These are phyloP conservation scores for Poecile atricapillus DNA, from an alignment of 2,113 vertebrate genomes.

Conservation along the genomic window DNA sequence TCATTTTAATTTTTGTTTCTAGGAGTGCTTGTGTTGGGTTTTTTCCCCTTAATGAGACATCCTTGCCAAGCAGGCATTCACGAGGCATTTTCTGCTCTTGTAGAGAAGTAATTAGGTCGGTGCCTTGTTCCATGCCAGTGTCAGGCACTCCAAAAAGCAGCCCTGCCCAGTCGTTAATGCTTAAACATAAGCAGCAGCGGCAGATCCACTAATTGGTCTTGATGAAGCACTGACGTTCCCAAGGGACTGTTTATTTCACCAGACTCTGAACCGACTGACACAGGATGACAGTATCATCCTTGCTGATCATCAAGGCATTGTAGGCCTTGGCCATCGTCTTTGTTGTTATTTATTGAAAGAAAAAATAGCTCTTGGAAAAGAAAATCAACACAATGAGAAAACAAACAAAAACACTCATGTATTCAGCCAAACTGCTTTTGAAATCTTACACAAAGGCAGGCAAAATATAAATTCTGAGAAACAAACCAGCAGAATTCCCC, in stretches of 20 bases:
- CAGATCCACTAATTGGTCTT: constrained; percentile 81
- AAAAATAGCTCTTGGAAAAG: constrained; percentile 63
- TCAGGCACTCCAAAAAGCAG: constrained; percentile 73
- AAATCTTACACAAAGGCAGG: constrained; percentile 64
- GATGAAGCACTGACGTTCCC: constrained; percentile 75
- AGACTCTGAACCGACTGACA: constrained; percentile 66
- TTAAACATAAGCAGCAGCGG: constrained; percentile 71
- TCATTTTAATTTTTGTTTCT: constrained; percentile 73
- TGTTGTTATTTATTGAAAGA: constrained; percentile 62
- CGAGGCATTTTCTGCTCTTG: constrained; percentile 77
- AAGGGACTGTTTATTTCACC: constrained; percentile 74
- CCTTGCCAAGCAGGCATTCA: constrained; percentile 81
- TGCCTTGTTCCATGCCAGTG: constrained; percentile 77
- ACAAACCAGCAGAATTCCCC: constrained; percentile 49
- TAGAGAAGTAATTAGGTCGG: constrained; percentile 80
- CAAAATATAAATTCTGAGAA: constrained; percentile 66
- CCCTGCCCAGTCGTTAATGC: constrained; percentile 76
- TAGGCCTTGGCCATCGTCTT: constrained; percentile 39
- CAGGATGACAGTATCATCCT: constrained; percentile 68
- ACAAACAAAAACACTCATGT: constrained; percentile 46
- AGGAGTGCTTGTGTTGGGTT: constrained; percentile 68
- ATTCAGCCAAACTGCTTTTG: constrained; percentile 62
- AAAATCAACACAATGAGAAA: constrained; percentile 39
- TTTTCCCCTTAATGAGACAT: constrained; percentile 79
- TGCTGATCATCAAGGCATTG: constrained; percentile 53